These are phyloP conservation scores for Hycleus phaleratus DNA, from an alignment of 1,140 invertebrate species.

Conservation along the genomic window DNA sequence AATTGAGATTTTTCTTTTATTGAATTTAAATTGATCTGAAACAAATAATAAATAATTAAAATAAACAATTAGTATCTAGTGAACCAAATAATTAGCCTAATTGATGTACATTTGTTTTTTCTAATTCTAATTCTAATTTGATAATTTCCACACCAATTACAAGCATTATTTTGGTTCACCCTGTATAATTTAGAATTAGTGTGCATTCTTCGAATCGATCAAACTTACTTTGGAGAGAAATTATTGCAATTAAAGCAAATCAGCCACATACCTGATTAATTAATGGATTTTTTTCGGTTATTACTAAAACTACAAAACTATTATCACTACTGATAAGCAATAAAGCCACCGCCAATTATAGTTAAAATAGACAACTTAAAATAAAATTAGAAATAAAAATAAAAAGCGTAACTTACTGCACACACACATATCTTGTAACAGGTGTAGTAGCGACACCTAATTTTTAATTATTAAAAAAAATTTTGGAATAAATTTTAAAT, in stretches of 20 bases:
- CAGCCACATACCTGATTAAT: too few relatives aligned
- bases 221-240: too few relatives aligned
- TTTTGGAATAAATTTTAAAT: too few relatives aligned
- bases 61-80: too few relatives aligned
- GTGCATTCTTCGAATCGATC: too few relatives aligned
- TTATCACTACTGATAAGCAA: neutral
- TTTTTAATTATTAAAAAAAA: neutral
- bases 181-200: too few relatives aligned
- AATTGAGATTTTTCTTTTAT: slow-evolving; percentile 39
- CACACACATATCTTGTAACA: slow-evolving; percentile 16
- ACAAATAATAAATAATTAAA: slow-evolving; percentile 2
- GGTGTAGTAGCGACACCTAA: neutral
- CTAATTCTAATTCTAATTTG: too few relatives aligned
- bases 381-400: slow-evolving; percentile 24
- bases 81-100: neutral
- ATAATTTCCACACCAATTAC: too few relatives aligned
- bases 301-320: neutral
- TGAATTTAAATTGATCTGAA: slow-evolving; percentile 28
- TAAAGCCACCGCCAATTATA: neutral
- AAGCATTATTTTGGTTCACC: too few relatives aligned
- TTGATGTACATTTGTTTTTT: too few relatives aligned
- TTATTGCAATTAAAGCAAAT: too few relatives aligned
- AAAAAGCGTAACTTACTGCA: slow-evolving; percentile 38
- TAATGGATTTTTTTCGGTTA: neutral
- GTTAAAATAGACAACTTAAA: neutral